These are phyloP conservation scores for Strix aluco DNA, from an alignment of 2,113 vertebrate species.

Conservation along the genomic window DNA sequence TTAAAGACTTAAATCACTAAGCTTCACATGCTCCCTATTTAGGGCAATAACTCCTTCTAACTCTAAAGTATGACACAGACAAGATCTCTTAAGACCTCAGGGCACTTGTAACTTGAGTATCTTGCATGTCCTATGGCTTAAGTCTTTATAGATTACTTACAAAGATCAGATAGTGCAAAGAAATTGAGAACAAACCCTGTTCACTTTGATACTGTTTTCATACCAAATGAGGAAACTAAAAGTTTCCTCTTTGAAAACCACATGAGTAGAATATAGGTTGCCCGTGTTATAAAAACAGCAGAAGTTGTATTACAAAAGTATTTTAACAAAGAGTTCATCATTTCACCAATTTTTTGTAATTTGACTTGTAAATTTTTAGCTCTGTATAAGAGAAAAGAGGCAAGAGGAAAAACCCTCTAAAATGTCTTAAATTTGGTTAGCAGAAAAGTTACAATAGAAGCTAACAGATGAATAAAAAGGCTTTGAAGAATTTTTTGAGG, in stretches of 20 bases:
- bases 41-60: background rate
- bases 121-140: constrained; percentile 18
- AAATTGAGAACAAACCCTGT: constrained; percentile 39
- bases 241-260: constrained; percentile 24
- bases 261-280: background rate
- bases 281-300: background rate
- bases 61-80: background rate
- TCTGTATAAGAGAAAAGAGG: background rate
- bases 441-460: background rate
- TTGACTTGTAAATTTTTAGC: background rate
- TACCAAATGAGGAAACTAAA: constrained; percentile 15
- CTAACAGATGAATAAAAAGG: background rate
- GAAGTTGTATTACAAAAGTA: background rate
- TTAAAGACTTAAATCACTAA: constrained; percentile 5
- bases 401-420: background rate
- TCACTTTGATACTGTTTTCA: constrained; percentile 31
- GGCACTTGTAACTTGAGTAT: constrained; percentile 53
- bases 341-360: background rate
- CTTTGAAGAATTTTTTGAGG: background rate
- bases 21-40: background rate
- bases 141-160: constrained; percentile 45
- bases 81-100: constrained; percentile 21
- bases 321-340: background rate
- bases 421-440: background rate
- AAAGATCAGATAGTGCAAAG: constrained; percentile 46